phyloP scores from a whole-genome alignment of 2,888 invertebrate genomes.

The Amphipoea oculea region DNA sequence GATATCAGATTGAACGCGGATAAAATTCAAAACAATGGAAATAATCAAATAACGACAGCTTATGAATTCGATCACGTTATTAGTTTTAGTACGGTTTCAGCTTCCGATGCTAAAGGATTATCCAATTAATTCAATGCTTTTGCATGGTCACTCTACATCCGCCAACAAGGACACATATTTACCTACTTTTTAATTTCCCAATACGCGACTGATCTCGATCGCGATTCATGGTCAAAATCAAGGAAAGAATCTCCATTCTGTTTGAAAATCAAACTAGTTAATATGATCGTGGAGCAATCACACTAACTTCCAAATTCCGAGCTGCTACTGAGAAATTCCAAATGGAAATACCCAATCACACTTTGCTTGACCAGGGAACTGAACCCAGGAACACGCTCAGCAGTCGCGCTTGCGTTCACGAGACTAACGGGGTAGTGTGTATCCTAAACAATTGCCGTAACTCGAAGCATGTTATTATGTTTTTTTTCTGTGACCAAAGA shows the following conservation, averaged over 20 bases:
- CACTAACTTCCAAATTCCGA: not conserved
- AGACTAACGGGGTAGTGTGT: not conserved
- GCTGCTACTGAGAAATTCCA: not conserved
- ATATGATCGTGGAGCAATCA: too few species aligned
- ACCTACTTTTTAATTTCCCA: not conserved
- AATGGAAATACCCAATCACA: not conserved
- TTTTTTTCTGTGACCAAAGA: not conserved
- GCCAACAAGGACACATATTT: too few species aligned
- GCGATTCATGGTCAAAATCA: not conserved
- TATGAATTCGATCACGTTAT: constrained; percentile 15
- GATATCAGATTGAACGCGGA: constrained; percentile 19
- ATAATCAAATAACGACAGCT: constrained; percentile 5
- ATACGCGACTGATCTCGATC: not conserved
- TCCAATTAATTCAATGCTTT: not conserved
- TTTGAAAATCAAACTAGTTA: not conserved
- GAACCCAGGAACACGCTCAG: not conserved
- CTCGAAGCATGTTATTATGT: not conserved
- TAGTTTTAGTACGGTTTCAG: constrained; percentile 10
- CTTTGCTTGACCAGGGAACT: not conserved
- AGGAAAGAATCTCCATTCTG: not conserved
- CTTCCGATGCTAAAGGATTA: constrained; percentile 1
- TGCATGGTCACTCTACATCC: not conserved
- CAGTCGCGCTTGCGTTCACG: not conserved
- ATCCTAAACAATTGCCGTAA: not conserved
- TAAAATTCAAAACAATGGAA: constrained; percentile 32